A percentile compares a stretch with the other conserved stretches of the same genome.
Evolutionary conservation across 2,888 invertebrate genomes (phyloP).

Genomic region (Asteroscopus sphinx): DNA sequence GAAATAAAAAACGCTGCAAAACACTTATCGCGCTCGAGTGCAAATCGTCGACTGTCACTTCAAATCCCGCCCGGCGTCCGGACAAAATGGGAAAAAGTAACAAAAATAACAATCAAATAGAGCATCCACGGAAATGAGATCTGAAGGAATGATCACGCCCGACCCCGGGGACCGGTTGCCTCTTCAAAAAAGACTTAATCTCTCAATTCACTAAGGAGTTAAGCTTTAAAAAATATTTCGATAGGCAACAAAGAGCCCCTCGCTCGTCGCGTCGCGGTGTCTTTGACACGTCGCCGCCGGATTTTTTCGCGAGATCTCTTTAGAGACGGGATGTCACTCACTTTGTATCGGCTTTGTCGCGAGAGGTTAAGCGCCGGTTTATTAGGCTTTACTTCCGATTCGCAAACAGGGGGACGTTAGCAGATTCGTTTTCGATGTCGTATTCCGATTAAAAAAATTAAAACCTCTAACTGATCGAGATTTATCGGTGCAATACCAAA

Average conservation of each 20-base stretch:
- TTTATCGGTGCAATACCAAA: conserved; percentile 72
- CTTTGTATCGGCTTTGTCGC: conserved; percentile 89
- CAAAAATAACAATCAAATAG: conserved; percentile 90
- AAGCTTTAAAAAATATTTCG: conserved; percentile 90
- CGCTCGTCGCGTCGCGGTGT: conserved; percentile 83
- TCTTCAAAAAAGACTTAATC: conserved; percentile 91
- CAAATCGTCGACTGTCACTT: conserved; percentile 89
- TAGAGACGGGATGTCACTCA: conserved; percentile 87
- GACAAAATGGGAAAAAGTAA: conserved; percentile 84
- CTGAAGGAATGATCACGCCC: conserved; percentile 88
- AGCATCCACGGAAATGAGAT: conserved; percentile 89
- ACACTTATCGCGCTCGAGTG: conserved; percentile 89
- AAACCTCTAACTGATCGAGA: conserved; percentile 67
- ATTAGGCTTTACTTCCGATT: conserved; percentile 87
- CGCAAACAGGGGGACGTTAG: conserved; percentile 82
- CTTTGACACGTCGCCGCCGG: conserved; percentile 88
- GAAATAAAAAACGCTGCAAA: conserved; percentile 82
- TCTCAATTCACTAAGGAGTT: conserved; percentile 90
- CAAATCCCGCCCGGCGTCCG: conserved; percentile 80
- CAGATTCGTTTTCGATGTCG: conserved; percentile 76
- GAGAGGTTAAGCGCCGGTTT: conserved; percentile 88
- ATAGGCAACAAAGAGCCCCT: conserved; percentile 87
- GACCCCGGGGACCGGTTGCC: conserved; percentile 90
- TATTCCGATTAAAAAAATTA: conserved; percentile 69
- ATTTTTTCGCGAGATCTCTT: conserved; percentile 88